phyloP scores from a whole-genome alignment of 2,888 invertebrate genomes.

The Coleophora flavipennella region DNA sequence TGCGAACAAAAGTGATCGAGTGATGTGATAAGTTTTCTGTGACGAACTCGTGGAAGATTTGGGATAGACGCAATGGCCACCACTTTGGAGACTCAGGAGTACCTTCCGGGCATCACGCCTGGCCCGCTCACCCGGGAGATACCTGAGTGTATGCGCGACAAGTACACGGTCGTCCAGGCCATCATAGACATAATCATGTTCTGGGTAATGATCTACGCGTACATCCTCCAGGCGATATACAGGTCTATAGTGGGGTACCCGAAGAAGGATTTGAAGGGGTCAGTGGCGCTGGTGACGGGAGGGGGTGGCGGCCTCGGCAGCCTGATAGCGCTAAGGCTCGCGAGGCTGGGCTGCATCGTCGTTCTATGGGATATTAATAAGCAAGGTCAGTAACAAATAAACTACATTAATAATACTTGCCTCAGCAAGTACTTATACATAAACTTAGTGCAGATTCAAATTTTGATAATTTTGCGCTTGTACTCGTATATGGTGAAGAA shows the following conservation, averaged over 20 bases:
- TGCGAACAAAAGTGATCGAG: slow-evolving; percentile 6
- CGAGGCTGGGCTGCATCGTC: slow-evolving; percentile 83
- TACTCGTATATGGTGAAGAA: too few species aligned
- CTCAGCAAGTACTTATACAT: too few species aligned
- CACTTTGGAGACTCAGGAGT: slow-evolving; percentile 51
- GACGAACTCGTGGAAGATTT: slow-evolving; percentile 25
- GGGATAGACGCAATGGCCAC: slow-evolving; percentile 28
- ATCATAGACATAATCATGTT: slow-evolving; percentile 72
- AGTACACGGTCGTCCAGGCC: slow-evolving; percentile 65
- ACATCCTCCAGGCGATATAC: slow-evolving; percentile 71
- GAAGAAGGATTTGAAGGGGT: slow-evolving; percentile 80
- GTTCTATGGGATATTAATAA: slow-evolving; percentile 93
- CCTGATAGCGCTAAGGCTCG: slow-evolving; percentile 81
- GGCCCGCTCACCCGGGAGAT: slow-evolving; percentile 62
- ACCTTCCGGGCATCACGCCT: slow-evolving; percentile 52
- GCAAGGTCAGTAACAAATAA: slow-evolving; percentile 72
- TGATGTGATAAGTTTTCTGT: slow-evolving; percentile 7
- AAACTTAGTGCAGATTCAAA: too few species aligned
- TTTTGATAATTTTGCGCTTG: too few species aligned
- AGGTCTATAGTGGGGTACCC: slow-evolving; percentile 75
- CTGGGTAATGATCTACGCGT: slow-evolving; percentile 55
- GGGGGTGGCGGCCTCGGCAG: slow-evolving; percentile 91
- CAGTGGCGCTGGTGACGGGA: slow-evolving; percentile 90
- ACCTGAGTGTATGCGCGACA: slow-evolving; percentile 62
- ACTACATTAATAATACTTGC: too few species aligned